A percentile compares a stretch with the other conserved stretches of the same genome.
phyloP scores from a whole-genome alignment of 1,140 invertebrate genomes.

The Lepidurus couesii region DNA sequence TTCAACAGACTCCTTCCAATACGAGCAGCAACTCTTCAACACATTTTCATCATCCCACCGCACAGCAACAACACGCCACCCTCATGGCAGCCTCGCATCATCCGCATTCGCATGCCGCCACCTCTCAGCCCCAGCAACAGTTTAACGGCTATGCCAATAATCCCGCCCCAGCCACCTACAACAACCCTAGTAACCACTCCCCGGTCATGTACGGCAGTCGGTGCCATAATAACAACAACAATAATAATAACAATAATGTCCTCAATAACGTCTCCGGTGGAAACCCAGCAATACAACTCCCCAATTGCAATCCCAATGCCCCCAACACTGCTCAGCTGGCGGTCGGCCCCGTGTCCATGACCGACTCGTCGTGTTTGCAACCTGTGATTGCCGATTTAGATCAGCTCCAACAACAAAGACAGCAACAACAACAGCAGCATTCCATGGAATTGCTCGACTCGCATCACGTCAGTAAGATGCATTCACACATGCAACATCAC shows the following conservation, averaged over 20 bases:
- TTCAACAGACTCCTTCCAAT: constrained; percentile 36
- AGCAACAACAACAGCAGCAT: constrained; percentile 31
- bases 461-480: neutral
- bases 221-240: constrained; percentile 25
- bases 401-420: constrained; percentile 32
- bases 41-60: constrained; percentile 16
- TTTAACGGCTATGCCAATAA: constrained; percentile 6
- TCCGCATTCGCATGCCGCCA: constrained; percentile 50
- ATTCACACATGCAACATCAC: constrained; percentile 42
- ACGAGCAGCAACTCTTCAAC: constrained; percentile 17
- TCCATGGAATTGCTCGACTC: neutral
- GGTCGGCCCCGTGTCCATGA: constrained; percentile 1
- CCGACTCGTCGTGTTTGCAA: constrained; percentile 23
- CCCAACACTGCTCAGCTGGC: constrained; percentile 12
- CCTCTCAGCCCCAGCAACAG: neutral
- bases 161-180: neutral
- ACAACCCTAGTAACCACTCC: constrained; percentile 24
- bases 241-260: constrained; percentile 27
- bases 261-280: constrained; percentile 3
- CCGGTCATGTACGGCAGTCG: constrained; percentile 24
- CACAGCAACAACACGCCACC: constrained; percentile 57
- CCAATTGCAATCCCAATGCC: neutral
- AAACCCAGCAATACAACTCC: neutral
- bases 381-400: constrained; percentile 31
- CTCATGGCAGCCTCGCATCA: constrained; percentile 45